phyloP scores from a whole-genome alignment of 2,113 vertebrate species.

The Nesospiza acunhae region DNA sequence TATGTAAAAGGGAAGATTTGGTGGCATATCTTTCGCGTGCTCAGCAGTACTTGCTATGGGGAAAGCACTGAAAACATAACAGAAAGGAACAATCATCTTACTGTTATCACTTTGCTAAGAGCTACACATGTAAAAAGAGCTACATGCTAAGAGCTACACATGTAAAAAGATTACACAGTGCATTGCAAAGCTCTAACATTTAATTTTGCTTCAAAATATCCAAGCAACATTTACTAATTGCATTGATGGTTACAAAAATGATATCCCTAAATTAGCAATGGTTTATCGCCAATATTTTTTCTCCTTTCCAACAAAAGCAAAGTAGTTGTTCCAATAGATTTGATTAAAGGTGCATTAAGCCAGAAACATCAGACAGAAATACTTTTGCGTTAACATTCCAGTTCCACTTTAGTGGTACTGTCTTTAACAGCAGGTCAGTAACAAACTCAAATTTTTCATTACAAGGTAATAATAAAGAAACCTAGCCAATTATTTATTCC shows the following conservation, averaged over 20 bases:
- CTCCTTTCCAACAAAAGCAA: slow-evolving; percentile 17
- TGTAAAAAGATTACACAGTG: neutral
- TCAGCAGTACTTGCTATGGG: neutral
- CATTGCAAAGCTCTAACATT: neutral
- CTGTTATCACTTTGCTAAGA: neutral
- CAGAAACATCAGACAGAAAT: neutral
- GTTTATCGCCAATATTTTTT: neutral
- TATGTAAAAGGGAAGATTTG: neutral
- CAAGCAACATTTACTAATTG: slow-evolving; percentile 14
- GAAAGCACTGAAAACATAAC: neutral
- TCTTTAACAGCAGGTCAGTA: neutral
- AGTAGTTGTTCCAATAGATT: slow-evolving; percentile 1
- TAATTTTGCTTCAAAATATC: neutral
- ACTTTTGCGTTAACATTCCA: neutral
- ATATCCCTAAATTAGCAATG: slow-evolving; percentile 12
- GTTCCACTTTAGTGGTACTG: neutral
- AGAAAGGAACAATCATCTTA: neutral
- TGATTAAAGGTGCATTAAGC: slow-evolving; percentile 48
- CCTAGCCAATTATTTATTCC: neutral
- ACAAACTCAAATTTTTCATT: neutral
- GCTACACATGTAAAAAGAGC: neutral
- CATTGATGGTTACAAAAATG: slow-evolving; percentile 1
- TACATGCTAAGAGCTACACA: neutral
- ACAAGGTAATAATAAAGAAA: neutral
- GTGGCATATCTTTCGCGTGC: neutral